Conservation (phyloP, 2,888 invertebrate genomes). For the Cheilosia pagana region DNA sequence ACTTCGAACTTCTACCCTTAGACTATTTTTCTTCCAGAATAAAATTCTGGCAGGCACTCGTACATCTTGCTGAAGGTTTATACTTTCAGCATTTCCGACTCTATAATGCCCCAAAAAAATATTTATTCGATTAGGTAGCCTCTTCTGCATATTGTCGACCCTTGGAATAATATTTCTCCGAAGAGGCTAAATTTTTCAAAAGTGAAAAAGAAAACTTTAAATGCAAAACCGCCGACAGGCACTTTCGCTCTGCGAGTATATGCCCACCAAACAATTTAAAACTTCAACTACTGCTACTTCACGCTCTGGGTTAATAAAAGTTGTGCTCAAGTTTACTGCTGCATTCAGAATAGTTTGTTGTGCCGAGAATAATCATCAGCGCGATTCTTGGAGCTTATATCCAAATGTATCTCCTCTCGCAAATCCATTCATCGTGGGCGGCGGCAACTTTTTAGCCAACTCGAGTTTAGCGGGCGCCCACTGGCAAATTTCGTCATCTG, state of each 20-base stretch:
- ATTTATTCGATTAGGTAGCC: slow-evolving; percentile 58
- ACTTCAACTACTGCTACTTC: slow-evolving; percentile 13
- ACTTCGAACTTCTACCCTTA: too few species aligned
- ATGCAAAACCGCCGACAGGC: slow-evolving; percentile 37
- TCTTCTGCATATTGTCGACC: slow-evolving; percentile 2
- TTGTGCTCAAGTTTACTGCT: slow-evolving; percentile 5
- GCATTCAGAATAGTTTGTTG: slow-evolving; percentile 24
- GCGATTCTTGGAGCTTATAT: slow-evolving; percentile 28
- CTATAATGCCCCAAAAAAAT: slow-evolving; percentile 22
- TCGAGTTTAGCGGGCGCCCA: slow-evolving; percentile 53
- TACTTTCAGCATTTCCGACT: too few species aligned
- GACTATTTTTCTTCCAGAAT: too few species aligned
- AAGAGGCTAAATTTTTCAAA: slow-evolving; percentile 30
- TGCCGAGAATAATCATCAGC: slow-evolving; percentile 43
- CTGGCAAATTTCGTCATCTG: slow-evolving; percentile 38
- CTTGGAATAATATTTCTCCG: slow-evolving; percentile 27
- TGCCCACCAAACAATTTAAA: slow-evolving; percentile 29
- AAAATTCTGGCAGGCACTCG: too few species aligned
- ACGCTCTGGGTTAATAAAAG: slow-evolving; percentile 36
- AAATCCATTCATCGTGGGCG: slow-evolving; percentile 40
- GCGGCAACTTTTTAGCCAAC: slow-evolving; percentile 59
- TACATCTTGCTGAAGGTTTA: too few species aligned
- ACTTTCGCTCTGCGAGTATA: background rate
- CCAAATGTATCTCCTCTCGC: slow-evolving; percentile 26
- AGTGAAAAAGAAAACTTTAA: slow-evolving; percentile 64